Percentiles rank a stretch among this genome's conserved stretches.
Evolutionary conservation across 2,113 vertebrate genomes (phyloP).

Genomic region (Micronycteris hirsuta): DNA sequence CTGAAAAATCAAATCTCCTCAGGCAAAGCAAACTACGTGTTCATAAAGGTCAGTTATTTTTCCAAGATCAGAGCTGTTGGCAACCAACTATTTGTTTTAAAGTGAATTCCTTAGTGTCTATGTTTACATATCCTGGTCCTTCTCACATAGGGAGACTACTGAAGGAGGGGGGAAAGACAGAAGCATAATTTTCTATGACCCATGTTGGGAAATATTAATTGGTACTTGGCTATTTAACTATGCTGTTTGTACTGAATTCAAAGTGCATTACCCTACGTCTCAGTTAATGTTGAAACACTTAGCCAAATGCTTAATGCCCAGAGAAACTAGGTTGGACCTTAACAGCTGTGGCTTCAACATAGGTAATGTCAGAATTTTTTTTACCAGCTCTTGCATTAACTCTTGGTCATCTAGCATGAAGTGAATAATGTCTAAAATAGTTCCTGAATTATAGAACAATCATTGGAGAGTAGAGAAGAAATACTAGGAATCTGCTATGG

Average conservation of each 20-base stretch:
- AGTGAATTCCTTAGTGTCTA: slow-evolving; percentile 34
- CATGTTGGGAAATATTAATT: neutral
- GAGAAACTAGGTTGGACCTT: slow-evolving; percentile 12
- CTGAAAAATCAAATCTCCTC: slow-evolving; percentile 70
- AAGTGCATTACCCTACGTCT: slow-evolving; percentile 12
- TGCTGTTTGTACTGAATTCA: slow-evolving; percentile 33
- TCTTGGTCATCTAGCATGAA: neutral
- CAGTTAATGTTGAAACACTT: slow-evolving; percentile 31
- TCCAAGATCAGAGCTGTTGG: slow-evolving; percentile 44
- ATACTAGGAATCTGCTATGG: neutral
- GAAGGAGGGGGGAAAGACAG: neutral
- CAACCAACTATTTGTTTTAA: slow-evolving; percentile 52
- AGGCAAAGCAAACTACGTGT: slow-evolving; percentile 60
- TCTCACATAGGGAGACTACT: neutral
- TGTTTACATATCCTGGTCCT: slow-evolving; percentile 35
- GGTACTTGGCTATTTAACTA: slow-evolving; percentile 15
- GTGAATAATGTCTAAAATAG: neutral
- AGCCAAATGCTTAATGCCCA: slow-evolving; percentile 43
- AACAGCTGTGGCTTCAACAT: slow-evolving; percentile 2
- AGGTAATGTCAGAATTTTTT: slow-evolving; percentile 6
- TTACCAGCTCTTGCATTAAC: neutral
- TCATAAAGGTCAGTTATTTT: slow-evolving; percentile 72
- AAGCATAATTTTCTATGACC: neutral
- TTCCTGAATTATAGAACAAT: neutral
- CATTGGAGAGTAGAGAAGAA: neutral